A percentile compares a stretch with the other conserved stretches of the same genome.
These are phyloP conservation scores for Ascidia mentula DNA, from an alignment of 23 tunicate genomes.

Conservation along the genomic window DNA sequence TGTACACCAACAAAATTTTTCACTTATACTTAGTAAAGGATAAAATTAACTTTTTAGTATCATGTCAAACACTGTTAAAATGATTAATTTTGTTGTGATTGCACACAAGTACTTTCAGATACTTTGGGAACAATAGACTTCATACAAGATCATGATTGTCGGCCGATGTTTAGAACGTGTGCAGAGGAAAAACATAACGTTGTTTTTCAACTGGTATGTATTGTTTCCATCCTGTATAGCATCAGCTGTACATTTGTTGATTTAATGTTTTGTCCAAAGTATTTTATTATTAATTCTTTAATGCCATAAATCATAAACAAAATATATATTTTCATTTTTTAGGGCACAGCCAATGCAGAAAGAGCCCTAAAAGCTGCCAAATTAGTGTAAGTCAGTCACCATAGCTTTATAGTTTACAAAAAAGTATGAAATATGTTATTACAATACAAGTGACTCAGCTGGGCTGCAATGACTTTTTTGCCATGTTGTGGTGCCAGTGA, in stretches of 20 bases:
- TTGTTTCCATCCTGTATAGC: background rate
- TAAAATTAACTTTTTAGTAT: background rate
- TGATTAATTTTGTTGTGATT: too few relatives aligned
- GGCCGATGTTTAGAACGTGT: slow-evolving; percentile 94
- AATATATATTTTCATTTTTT: slow-evolving; percentile 49
- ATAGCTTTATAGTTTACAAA: too few relatives aligned
- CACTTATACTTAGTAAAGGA: too few relatives aligned
- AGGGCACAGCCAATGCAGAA: slow-evolving; percentile 94
- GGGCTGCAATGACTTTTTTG: too few relatives aligned
- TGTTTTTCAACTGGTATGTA: slow-evolving; percentile 83
- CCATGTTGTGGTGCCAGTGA: too few relatives aligned
- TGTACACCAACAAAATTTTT: too few relatives aligned
- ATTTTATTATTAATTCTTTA: background rate
- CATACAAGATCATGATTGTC: slow-evolving; percentile 58
- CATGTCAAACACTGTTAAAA: background rate
- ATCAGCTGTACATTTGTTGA: background rate
- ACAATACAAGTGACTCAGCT: too few relatives aligned
- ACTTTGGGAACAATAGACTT: slow-evolving; percentile 70
- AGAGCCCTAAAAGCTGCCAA: slow-evolving; percentile 91
- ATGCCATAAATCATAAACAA: background rate
- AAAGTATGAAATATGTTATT: too few relatives aligned
- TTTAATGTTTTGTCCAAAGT: background rate
- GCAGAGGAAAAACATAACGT: slow-evolving; percentile 65
- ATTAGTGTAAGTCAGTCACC: slow-evolving; percentile 83
- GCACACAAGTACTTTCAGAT: slow-evolving; percentile 17